These are phyloP conservation scores for Vulpes vulpes DNA, from an alignment of 2,113 vertebrate species.

Conservation along the genomic window DNA sequence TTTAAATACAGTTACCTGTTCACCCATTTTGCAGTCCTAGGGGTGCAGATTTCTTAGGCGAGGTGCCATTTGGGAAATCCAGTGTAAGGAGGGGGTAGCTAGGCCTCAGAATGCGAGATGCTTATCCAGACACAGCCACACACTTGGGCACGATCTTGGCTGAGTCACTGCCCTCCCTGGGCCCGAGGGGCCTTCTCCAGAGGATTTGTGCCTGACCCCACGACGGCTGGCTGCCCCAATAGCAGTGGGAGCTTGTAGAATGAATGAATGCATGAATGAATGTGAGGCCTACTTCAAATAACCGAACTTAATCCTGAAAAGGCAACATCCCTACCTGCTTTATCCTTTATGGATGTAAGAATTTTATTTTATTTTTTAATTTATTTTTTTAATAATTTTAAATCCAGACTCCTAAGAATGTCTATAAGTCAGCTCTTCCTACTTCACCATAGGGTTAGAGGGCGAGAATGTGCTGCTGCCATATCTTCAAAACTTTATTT, in stretches of 20 bases:
- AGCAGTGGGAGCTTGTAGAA: neutral
- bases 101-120: neutral
- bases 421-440: fast-evolving
- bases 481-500: neutral
- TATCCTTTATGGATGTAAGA: neutral
- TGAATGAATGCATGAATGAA: neutral
- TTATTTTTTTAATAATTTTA: neutral
- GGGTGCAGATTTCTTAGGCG: fast-evolving
- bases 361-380: neutral
- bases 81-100: fast-evolving
- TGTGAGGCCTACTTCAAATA: no score
- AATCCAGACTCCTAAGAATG: neutral
- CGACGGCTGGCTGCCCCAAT: neutral
- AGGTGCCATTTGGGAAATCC: neutral
- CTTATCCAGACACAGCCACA: fast-evolving
- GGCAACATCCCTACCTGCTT: neutral
- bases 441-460: fast-evolving
- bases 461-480: neutral
- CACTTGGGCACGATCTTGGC: no score
- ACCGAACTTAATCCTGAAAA: neutral
- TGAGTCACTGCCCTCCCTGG: fast-evolving
- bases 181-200: fast-evolving
- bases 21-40: neutral
- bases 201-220: no score
- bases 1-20: neutral